These are phyloP conservation scores for Botrylloides violaceus DNA, from an alignment of 23 tunicate species.

Conservation along the genomic window DNA sequence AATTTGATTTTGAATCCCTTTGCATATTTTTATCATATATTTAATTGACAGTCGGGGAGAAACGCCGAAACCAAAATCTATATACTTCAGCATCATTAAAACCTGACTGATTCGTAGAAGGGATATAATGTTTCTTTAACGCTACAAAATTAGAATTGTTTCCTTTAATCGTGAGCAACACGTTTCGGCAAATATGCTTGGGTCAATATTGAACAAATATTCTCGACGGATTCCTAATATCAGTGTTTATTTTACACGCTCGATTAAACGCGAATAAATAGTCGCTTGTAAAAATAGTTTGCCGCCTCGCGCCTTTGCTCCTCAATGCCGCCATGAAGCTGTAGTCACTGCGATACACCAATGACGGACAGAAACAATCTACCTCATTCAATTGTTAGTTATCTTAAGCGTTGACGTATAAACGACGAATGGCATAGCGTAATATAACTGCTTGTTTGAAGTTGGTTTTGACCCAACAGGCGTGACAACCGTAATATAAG, in stretches of 20 bases:
- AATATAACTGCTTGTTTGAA: background rate
- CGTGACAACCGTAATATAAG: background rate
- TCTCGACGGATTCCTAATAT: conserved; percentile 17
- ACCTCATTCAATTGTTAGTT: background rate
- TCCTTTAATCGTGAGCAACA: conserved; percentile 11
- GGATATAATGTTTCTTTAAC: background rate
- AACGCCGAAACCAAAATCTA: no score
- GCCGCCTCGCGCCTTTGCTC: conserved; percentile 16
- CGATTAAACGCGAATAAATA: conserved; percentile 21
- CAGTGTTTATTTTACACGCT: conserved; percentile 19
- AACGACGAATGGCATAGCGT: background rate
- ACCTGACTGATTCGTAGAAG: background rate
- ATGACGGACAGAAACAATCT: background rate
- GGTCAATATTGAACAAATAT: conserved; percentile 16
- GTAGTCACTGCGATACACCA: background rate
- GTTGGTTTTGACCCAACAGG: background rate
- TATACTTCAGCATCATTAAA: no score
- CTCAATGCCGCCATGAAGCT: conserved; percentile 5
- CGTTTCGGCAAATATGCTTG: conserved; percentile 2
- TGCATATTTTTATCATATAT: no score
- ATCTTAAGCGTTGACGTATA: background rate
- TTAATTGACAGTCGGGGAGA: no score
- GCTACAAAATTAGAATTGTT: conserved; percentile 2
- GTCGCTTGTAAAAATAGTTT: conserved; percentile 8
- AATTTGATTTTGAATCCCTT: no score